Conservation (phyloP, 2,797 vertebrate species). For the Bradypus variegatus region DNA sequence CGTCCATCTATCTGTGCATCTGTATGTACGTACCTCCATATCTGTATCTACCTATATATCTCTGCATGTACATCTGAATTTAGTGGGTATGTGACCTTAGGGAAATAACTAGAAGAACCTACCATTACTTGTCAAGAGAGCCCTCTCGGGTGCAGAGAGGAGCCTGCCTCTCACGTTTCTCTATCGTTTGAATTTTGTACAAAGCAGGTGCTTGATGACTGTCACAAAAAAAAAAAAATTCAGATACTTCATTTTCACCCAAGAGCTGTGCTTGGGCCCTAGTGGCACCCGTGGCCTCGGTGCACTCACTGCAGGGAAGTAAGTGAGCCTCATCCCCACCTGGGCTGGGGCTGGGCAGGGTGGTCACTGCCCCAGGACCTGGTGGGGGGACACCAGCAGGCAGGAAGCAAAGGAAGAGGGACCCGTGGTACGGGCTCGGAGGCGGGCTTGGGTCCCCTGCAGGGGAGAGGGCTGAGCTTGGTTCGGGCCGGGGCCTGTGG, state of each 20-base stretch:
- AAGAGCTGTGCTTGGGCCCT: background rate
- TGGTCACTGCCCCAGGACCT: background rate
- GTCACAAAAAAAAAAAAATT: constrained; percentile 12
- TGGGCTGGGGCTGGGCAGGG: background rate
- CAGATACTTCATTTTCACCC: background rate
- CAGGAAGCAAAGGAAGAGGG: background rate
- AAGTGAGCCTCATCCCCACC: background rate
- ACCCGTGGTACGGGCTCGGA: background rate
- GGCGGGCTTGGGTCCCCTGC: background rate
- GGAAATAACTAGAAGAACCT: background rate
- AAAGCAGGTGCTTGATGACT: constrained; percentile 12
- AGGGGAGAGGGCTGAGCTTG: background rate
- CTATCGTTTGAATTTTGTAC: constrained; percentile 33
- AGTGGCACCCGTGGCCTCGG: background rate
- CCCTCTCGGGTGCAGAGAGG: background rate
- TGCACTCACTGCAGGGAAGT: background rate
- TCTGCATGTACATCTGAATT: constrained; percentile 13
- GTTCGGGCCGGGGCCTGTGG: background rate
- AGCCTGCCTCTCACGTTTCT: background rate
- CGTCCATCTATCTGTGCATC: background rate
- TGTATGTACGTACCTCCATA: too few relatives aligned
- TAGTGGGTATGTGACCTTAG: background rate
- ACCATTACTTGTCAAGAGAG: background rate
- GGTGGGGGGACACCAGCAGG: background rate
- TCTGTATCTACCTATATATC: too few relatives aligned